Conservation (phyloP, 2,888 invertebrate species). For the Macrostomum cliftonense region DNA sequence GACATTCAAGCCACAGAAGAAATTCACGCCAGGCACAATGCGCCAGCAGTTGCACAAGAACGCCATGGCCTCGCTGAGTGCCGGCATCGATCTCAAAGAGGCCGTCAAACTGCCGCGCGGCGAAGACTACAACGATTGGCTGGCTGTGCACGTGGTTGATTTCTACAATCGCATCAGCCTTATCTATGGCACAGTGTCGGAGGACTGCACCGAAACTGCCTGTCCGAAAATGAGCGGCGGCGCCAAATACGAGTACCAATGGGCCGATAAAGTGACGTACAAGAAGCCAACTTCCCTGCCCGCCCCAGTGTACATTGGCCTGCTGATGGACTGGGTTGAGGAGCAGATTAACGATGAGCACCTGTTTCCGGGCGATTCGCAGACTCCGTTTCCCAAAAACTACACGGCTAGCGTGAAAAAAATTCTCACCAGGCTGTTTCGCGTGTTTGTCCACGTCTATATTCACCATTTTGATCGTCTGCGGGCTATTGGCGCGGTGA, state of each 20-base stretch:
- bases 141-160: slow-evolving; percentile 78
- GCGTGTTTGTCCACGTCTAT: slow-evolving; percentile 79
- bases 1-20: slow-evolving; percentile 75
- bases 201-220: slow-evolving; percentile 56
- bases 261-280: slow-evolving; percentile 65
- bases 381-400: slow-evolving; percentile 66
- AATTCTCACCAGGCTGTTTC: slow-evolving; percentile 63
- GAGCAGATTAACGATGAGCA: slow-evolving; percentile 68
- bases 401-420: slow-evolving; percentile 61
- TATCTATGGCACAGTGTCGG: slow-evolving; percentile 66
- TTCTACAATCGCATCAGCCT: slow-evolving; percentile 81
- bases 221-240: slow-evolving; percentile 81
- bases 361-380: slow-evolving; percentile 61
- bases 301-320: slow-evolving; percentile 60
- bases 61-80: slow-evolving; percentile 69
- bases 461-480: slow-evolving; percentile 80
- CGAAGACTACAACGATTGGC: slow-evolving; percentile 72
- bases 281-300: slow-evolving; percentile 52
- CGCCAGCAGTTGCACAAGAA: slow-evolving; percentile 70
- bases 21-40: slow-evolving; percentile 65
- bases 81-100: slow-evolving; percentile 60
- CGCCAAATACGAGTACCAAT: slow-evolving; percentile 63
- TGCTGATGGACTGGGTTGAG: slow-evolving; percentile 79
- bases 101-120: slow-evolving; percentile 59
- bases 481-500: slow-evolving; percentile 64